These are phyloP conservation scores for Tragulus kanchil DNA, from an alignment of 2,113 vertebrate species.

Conservation along the genomic window DNA sequence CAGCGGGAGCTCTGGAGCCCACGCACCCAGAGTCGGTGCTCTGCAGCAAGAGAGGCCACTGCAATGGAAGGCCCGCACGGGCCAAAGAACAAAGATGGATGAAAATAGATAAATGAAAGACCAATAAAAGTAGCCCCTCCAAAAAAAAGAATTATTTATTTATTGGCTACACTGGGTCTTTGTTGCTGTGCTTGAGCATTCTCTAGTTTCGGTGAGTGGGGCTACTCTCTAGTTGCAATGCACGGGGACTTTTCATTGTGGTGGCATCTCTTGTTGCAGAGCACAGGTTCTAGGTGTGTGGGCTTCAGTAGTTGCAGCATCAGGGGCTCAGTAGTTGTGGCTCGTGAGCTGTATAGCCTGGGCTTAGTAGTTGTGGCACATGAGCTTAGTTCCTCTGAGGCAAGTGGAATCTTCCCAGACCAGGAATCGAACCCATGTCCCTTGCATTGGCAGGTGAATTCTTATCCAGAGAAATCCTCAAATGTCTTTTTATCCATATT, in stretches of 20 bases:
- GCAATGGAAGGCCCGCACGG: too few relatives aligned
- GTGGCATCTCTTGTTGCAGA: background rate
- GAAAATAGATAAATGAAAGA: too few relatives aligned
- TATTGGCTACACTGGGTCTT: background rate
- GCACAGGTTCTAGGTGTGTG: background rate
- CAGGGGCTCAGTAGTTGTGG: background rate
- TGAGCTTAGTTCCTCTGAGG: background rate
- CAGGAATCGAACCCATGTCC: background rate
- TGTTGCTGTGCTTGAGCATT: background rate
- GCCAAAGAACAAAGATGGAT: too few relatives aligned
- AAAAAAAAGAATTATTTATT: background rate
- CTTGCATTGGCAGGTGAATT: background rate
- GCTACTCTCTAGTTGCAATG: background rate
- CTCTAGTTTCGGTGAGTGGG: background rate
- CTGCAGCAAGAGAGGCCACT: too few relatives aligned
- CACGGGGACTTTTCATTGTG: background rate
- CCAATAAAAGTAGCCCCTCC: too few relatives aligned
- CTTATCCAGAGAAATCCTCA: background rate
- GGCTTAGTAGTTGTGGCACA: background rate
- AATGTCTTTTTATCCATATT: conserved; percentile 2
- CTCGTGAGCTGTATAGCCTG: too few relatives aligned
- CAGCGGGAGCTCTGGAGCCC: too few relatives aligned
- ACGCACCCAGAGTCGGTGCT: too few relatives aligned
- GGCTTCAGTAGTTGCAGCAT: background rate
- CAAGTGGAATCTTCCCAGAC: background rate